Evolutionary conservation across 2,888 invertebrate genomes (phyloP).

Genomic region (Lasius fuliginosus): DNA sequence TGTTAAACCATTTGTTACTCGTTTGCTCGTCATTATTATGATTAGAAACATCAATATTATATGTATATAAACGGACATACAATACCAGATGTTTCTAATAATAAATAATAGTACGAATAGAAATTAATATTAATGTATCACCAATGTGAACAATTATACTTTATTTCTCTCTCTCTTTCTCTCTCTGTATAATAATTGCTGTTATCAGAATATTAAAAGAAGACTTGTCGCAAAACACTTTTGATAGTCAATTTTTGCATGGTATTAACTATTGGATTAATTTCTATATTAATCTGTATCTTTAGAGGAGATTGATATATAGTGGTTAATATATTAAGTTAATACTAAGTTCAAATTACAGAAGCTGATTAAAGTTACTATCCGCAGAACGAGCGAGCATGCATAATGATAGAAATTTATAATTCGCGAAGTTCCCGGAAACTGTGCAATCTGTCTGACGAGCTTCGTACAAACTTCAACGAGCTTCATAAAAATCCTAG

Average conservation of each 20-base stretch:
- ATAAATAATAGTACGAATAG: not conserved
- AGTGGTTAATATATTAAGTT: conserved; percentile 39
- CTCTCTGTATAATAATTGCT: not conserved
- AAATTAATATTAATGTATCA: not conserved
- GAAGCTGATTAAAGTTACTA: conserved; percentile 35
- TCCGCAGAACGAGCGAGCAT: conserved; percentile 24
- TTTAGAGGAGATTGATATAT: not conserved
- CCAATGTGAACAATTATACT: not conserved
- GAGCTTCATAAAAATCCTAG: conserved; percentile 17
- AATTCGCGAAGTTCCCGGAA: conserved; percentile 32
- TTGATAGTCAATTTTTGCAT: not conserved
- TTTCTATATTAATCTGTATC: not conserved
- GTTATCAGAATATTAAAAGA: not conserved
- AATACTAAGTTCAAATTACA: conserved; percentile 22
- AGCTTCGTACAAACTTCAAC: conserved; percentile 4
- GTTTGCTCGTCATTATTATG: conserved; percentile 1
- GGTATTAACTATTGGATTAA: conserved; percentile 1
- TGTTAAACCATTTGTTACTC: not conserved
- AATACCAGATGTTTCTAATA: not conserved
- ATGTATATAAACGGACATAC: not conserved
- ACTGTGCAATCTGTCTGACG: conserved; percentile 24
- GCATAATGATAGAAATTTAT: conserved; percentile 43
- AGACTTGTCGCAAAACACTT: conserved; percentile 1
- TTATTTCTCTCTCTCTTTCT: not conserved
- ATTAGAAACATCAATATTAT: conserved; percentile 15